A percentile compares a stretch with the other conserved stretches of the same genome.
These are phyloP conservation scores for Malthinus flaveolus DNA, from an alignment of 2,888 invertebrate species.

Conservation along the genomic window DNA sequence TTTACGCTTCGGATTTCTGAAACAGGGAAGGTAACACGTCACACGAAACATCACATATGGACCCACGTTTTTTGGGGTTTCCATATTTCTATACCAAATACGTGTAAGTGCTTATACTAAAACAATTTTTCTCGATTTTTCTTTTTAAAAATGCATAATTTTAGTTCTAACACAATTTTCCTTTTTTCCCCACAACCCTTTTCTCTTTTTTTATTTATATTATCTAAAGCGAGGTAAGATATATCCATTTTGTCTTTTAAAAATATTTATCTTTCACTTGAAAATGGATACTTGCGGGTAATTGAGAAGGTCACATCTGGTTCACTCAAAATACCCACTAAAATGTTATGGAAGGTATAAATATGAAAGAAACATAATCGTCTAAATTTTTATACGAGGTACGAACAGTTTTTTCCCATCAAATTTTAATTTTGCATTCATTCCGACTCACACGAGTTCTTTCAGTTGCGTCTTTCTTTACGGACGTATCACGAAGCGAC, in stretches of 20 bases:
- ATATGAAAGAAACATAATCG: conserved; percentile 13
- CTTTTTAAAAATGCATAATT: background rate
- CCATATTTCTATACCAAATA: conserved; percentile 12
- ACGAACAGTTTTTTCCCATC: conserved; percentile 2
- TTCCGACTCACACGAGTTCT: too few species aligned
- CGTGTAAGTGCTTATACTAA: conserved; percentile 17
- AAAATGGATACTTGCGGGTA: conserved; percentile 8
- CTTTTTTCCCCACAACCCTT: background rate
- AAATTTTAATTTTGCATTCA: background rate
- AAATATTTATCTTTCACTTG: conserved; percentile 11
- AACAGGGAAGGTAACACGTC: conserved; percentile 22
- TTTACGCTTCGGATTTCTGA: conserved; percentile 23
- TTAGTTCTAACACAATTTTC: background rate
- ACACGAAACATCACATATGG: conserved; percentile 22
- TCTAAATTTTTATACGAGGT: conserved; percentile 5
- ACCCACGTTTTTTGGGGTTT: conserved; percentile 12
- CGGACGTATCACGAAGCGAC: too few species aligned
- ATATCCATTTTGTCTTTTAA: conserved; percentile 3
- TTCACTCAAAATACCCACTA: conserved; percentile 15
- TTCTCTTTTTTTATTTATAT: conserved; percentile 8
- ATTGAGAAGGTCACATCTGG: conserved; percentile 14
- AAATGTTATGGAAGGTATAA: conserved; percentile 14
- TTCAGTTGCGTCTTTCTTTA: background rate
- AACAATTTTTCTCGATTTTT: conserved; percentile 12
- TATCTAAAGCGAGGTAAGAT: conserved; percentile 6